Percentiles rank a stretch among this genome's conserved stretches.
Conservation (phyloP, 2,888 invertebrate genomes). For the Lepas anatifera region DNA sequence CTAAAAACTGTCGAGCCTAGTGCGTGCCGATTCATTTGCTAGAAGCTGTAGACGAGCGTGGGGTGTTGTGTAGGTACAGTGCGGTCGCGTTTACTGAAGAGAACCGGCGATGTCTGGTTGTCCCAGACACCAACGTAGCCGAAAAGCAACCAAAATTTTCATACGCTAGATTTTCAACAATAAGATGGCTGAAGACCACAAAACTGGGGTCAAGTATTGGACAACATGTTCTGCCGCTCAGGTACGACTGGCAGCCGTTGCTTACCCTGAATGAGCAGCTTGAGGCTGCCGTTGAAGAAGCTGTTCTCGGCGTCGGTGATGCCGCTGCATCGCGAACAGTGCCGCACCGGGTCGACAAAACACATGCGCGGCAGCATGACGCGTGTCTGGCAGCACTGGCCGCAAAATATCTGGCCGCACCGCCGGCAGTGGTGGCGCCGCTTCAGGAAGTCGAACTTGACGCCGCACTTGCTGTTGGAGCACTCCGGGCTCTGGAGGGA, state of each 20-base stretch:
- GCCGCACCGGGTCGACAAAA: slow-evolving; percentile 41
- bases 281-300: slow-evolving; percentile 39
- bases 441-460: slow-evolving; percentile 37
- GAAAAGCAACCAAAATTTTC: too few species aligned
- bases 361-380: slow-evolving; percentile 38
- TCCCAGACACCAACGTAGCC: too few species aligned
- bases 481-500: slow-evolving; percentile 31
- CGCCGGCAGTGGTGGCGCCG: slow-evolving; percentile 42
- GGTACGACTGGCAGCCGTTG: not conserved
- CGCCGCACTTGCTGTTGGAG: slow-evolving; percentile 33
- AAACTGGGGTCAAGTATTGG: too few species aligned
- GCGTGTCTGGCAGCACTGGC: slow-evolving; percentile 34
- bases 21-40: too few species aligned
- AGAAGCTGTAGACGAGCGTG: too few species aligned
- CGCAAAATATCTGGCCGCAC: slow-evolving; percentile 40
- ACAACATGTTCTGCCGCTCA: too few species aligned
- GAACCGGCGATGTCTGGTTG: too few species aligned
- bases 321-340: slow-evolving; percentile 35
- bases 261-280: slow-evolving; percentile 34
- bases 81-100: too few species aligned
- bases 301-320: slow-evolving; percentile 36
- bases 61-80: too few species aligned
- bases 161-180: too few species aligned
- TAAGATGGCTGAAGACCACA: too few species aligned
- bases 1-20: too few species aligned